Conservation (phyloP, 2,113 vertebrate species). For the Chauna torquata region DNA sequence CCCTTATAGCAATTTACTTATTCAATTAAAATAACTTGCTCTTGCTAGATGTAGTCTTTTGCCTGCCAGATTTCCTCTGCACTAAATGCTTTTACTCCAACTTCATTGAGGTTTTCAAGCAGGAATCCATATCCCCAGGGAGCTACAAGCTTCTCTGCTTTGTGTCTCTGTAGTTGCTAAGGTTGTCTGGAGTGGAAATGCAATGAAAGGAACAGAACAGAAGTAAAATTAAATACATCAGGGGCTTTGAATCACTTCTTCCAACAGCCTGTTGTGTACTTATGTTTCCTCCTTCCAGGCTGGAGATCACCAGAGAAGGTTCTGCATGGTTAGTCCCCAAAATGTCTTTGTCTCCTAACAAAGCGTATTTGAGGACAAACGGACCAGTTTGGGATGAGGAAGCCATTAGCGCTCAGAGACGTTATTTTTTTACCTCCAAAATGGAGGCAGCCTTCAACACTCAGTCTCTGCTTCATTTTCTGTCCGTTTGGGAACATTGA, state of each 20-base stretch:
- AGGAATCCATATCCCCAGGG: neutral
- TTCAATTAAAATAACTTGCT: slow-evolving; percentile 10
- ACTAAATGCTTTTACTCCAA: neutral
- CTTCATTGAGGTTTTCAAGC: neutral
- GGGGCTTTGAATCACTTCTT: neutral
- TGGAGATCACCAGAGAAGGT: neutral
- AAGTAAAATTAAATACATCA: neutral
- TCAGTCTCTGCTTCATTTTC: neutral
- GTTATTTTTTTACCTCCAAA: neutral
- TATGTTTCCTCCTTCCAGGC: neutral
- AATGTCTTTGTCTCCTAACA: neutral
- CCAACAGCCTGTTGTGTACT: neutral
- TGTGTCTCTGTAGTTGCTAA: neutral
- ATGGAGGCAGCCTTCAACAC: neutral
- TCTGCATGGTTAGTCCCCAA: neutral
- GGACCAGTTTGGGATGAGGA: neutral
- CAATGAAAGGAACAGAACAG: neutral
- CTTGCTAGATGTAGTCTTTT: slow-evolving; percentile 4
- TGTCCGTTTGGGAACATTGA: neutral
- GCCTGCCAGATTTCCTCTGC: neutral
- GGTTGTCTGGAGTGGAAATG: neutral
- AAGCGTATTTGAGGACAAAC: neutral
- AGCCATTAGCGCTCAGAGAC: neutral
- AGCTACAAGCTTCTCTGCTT: neutral
- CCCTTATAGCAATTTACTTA: neutral